Conservation (phyloP, 1,140 invertebrate species). For the Armadillidium nasatum region DNA sequence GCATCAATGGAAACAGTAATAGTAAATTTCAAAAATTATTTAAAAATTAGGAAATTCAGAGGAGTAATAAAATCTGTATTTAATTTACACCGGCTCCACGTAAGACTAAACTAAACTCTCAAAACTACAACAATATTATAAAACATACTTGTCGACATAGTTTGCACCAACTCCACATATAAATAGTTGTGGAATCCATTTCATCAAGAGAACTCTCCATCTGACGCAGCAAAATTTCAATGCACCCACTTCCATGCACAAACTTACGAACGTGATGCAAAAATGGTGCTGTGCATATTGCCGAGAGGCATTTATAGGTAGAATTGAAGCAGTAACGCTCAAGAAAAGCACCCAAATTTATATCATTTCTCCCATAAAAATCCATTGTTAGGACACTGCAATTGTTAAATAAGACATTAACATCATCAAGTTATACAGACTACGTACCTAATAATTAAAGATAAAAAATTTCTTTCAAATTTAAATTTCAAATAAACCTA, state of each 20-base stretch:
- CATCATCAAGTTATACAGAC: too few species aligned
- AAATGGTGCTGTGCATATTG: conserved; percentile 69
- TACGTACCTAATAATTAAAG: too few species aligned
- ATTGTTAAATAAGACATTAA: too few species aligned
- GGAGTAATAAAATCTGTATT: too few species aligned
- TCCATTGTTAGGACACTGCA: conserved; percentile 80
- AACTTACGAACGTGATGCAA: conserved; percentile 81
- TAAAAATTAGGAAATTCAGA: too few species aligned
- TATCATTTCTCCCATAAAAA: conserved; percentile 90
- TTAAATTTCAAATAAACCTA: too few species aligned
- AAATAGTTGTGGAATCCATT: conserved; percentile 55
- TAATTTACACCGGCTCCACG: too few species aligned
- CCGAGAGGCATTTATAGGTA: conserved; percentile 70
- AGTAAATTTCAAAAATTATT: too few species aligned
- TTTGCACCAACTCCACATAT: conserved; percentile 84
- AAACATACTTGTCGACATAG: conserved; percentile 63
- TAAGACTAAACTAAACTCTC: too few species aligned
- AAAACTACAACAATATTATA: too few species aligned
- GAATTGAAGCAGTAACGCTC: conserved; percentile 84
- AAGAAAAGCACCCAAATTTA: conserved; percentile 87
- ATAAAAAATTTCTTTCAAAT: too few species aligned
- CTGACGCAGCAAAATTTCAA: conserved; percentile 62
- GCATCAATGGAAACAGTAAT: too few species aligned
- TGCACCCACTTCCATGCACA: conserved; percentile 69
- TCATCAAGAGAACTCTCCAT: conserved; percentile 50